These are phyloP conservation scores for Danio aesculapii DNA, from an alignment of 2,797 vertebrate species.

Conservation along the genomic window DNA sequence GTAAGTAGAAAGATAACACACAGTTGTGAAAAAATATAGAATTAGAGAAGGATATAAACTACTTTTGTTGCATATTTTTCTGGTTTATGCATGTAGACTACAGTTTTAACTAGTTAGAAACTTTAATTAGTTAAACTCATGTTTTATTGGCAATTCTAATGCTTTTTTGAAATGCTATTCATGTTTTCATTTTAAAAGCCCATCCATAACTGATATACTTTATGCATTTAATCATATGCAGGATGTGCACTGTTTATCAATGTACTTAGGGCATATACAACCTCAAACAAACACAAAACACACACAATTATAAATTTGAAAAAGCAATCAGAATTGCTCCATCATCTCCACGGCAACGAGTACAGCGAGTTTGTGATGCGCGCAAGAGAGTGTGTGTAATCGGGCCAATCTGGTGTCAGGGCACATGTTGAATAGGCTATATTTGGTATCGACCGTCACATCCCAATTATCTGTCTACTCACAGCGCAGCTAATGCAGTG, in stretches of 20 bases:
- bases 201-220: background rate
- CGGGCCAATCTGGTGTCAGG: conserved; percentile 56
- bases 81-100: background rate
- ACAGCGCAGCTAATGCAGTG: conserved; percentile 34
- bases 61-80: background rate
- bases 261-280: background rate
- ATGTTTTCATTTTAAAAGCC: background rate
- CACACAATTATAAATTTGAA: conserved; percentile 29
- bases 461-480: conserved; percentile 54
- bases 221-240: background rate
- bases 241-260: background rate
- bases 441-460: conserved; percentile 56
- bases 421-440: conserved; percentile 53
- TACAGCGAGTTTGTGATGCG: conserved; percentile 22
- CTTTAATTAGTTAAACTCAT: background rate
- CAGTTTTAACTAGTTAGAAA: background rate
- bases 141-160: background rate
- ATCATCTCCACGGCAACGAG: conserved; percentile 62
- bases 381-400: conserved; percentile 43
- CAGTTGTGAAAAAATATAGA: background rate
- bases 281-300: conserved; percentile 25
- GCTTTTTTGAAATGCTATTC: background rate
- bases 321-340: conserved; percentile 22
- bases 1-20: conserved; percentile 3
- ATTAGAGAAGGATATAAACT: background rate